phyloP scores from a whole-genome alignment of 2,113 vertebrate species.

The Solenodon paradoxus region DNA sequence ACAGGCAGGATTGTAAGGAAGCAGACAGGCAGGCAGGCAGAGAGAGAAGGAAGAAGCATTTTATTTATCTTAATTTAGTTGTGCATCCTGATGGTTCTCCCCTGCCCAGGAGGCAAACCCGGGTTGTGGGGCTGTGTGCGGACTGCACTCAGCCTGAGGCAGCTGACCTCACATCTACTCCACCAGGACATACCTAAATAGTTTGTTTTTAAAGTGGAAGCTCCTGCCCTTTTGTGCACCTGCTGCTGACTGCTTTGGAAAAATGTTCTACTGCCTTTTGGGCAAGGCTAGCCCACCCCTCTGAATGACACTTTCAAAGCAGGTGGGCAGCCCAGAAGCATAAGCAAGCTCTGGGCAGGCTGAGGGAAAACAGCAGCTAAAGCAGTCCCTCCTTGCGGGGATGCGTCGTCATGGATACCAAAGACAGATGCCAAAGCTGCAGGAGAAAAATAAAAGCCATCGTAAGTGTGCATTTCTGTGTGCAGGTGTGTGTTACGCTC shows the following conservation, averaged over 20 bases:
- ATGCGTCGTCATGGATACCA: slow-evolving; percentile 18
- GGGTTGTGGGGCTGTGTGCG: too few species aligned
- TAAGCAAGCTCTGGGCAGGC: background rate
- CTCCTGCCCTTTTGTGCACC: background rate
- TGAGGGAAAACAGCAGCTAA: background rate
- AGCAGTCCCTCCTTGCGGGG: background rate
- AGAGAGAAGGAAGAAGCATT: too few species aligned
- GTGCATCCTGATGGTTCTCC: too few species aligned
- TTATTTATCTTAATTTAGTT: too few species aligned
- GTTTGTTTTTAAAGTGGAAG: background rate
- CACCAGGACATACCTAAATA: too few species aligned
- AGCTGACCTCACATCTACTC: too few species aligned
- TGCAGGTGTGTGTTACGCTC: background rate
- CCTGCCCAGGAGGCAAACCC: too few species aligned
- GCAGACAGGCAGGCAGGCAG: too few species aligned
- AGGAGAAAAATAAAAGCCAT: background rate
- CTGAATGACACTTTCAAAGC: background rate
- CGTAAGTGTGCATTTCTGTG: background rate
- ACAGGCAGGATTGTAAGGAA: too few species aligned
- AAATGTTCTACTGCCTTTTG: background rate
- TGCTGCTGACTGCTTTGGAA: background rate
- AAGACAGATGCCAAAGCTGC: background rate
- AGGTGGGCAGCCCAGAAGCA: background rate
- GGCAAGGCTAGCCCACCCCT: background rate
- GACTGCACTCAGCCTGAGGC: too few species aligned